phyloP scores from a whole-genome alignment of 2,888 invertebrate genomes.

The Heliconius ethilla region DNA sequence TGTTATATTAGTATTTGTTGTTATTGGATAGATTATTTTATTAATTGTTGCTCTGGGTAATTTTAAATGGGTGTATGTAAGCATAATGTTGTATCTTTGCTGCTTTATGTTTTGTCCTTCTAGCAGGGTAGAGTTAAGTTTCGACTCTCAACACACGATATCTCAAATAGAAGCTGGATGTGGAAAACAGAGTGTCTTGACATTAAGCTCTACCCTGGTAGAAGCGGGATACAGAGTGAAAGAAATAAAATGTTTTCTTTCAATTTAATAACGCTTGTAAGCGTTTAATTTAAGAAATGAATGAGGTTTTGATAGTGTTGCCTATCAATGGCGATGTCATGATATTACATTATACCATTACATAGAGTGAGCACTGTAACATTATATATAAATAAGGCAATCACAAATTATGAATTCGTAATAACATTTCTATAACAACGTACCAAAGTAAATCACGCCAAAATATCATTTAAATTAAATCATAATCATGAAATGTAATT shows the following conservation, averaged over 20 bases:
- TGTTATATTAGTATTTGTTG: not conserved
- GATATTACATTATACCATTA: too few relatives aligned
- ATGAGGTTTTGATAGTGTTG: too few relatives aligned
- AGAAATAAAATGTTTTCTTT: not conserved
- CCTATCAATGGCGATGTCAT: too few relatives aligned
- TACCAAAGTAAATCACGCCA: too few relatives aligned
- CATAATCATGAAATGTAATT: constrained; percentile 4
- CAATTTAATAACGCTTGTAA: too few relatives aligned
- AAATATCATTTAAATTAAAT: constrained; percentile 7
- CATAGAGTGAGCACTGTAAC: too few relatives aligned
- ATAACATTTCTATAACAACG: too few relatives aligned
- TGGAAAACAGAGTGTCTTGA: not conserved
- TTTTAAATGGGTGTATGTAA: not conserved
- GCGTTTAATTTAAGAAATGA: too few relatives aligned
- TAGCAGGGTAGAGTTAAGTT: not conserved
- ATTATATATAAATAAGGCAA: too few relatives aligned
- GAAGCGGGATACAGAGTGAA: not conserved
- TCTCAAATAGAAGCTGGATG: not conserved
- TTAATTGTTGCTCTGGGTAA: not conserved
- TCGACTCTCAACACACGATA: not conserved
- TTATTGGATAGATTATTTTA: not conserved
- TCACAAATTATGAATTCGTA: too few relatives aligned
- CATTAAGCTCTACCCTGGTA: not conserved
- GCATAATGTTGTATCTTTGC: too few relatives aligned
- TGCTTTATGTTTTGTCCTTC: too few relatives aligned